phyloP scores from a whole-genome alignment of 37 sponge, comb jelly and placozoan species.

The Mnemiopsis leidyi region DNA sequence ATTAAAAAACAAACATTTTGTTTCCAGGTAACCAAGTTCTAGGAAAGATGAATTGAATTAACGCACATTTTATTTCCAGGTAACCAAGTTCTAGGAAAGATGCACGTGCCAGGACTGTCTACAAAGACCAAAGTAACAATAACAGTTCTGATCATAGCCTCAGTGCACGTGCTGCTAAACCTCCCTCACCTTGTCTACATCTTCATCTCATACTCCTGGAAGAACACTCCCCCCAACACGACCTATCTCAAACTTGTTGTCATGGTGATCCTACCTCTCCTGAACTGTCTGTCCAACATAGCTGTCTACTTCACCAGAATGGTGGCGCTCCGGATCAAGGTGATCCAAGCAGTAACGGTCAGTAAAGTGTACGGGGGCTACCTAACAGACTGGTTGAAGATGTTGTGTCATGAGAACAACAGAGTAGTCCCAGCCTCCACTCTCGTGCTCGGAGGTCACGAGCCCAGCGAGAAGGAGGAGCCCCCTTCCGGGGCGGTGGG shows the following conservation, averaged over 20 bases:
- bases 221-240: not conserved
- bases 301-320: not conserved
- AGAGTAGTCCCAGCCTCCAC: not conserved
- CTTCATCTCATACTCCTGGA: not conserved
- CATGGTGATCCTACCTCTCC: not conserved
- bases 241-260: not conserved
- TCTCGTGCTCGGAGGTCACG: not conserved
- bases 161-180: conserved; percentile 4
- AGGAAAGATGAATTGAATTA: no score
- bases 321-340: not conserved
- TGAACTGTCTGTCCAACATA: conserved; percentile 16
- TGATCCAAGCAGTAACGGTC: not conserved
- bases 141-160: conserved; percentile 2
- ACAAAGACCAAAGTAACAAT: conserved; percentile 39
- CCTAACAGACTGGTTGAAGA: not conserved
- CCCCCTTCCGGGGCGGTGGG: not conserved
- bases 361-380: not conserved
- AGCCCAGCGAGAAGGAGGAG: not conserved
- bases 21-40: conserved; percentile 40
- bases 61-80: conserved; percentile 19
- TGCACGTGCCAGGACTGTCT: not conserved
- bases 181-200: not conserved
- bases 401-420: conserved; percentile 1
- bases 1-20: no score
- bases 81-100: conserved; percentile 25